Percentiles rank a stretch among this genome's conserved stretches.
phyloP scores from a whole-genome alignment of 1,140 invertebrate species.

The Lethocerus indicus region DNA sequence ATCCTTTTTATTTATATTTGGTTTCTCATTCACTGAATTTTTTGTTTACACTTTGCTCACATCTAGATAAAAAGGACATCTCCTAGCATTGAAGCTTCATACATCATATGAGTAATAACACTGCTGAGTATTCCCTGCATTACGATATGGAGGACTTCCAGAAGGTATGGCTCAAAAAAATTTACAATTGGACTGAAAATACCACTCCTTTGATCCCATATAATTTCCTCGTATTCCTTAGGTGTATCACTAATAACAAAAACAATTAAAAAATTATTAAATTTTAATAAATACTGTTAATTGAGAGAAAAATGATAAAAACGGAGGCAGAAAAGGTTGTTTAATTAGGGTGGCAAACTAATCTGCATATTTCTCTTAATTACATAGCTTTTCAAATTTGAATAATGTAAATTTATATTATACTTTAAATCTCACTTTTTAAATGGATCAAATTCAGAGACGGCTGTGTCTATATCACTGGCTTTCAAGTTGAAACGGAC shows the following conservation, averaged over 20 bases:
- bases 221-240: background rate
- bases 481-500: background rate
- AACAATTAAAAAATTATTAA: background rate
- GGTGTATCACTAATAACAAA: background rate
- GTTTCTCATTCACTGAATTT: too few relatives aligned
- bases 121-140: background rate
- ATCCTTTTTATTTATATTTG: too few relatives aligned
- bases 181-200: background rate
- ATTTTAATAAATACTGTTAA: background rate
- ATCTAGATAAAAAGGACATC: too few relatives aligned
- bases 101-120: slow-evolving; percentile 1
- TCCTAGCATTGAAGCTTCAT: slow-evolving; percentile 1
- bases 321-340: background rate
- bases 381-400: background rate
- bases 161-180: background rate
- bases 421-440: background rate
- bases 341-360: background rate
- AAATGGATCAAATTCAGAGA: too few relatives aligned
- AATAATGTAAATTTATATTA: background rate
- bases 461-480: too few relatives aligned
- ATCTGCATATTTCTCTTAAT: background rate
- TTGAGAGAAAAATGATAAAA: background rate
- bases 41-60: too few relatives aligned
- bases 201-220: background rate
- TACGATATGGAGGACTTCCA: background rate